phyloP scores from a whole-genome alignment of 92 coral and sea anemone genomes.

The Actinernus sp. region DNA sequence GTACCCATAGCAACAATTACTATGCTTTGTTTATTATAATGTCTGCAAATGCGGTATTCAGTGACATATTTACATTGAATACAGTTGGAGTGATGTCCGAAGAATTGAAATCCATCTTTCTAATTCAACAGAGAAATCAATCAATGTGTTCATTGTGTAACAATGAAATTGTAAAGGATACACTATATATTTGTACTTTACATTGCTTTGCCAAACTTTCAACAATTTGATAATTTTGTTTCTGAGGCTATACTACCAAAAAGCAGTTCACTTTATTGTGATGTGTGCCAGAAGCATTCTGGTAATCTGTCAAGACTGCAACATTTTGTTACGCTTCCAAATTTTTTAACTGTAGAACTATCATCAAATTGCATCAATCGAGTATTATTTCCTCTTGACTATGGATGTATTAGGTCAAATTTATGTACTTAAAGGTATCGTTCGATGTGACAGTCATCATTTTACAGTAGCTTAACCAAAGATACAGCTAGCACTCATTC shows the following conservation, averaged over 20 bases:
- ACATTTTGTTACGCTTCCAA: constrained; percentile 53
- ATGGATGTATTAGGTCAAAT: constrained; percentile 31
- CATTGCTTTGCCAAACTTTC: no score
- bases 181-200: constrained; percentile 59
- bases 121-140: no score
- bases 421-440: constrained; percentile 44
- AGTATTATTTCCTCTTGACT: constrained; percentile 19
- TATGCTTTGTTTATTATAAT: no score
- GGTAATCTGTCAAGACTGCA: constrained; percentile 55
- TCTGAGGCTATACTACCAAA: constrained; percentile 56
- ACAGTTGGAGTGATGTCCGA: no score
- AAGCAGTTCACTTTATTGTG: constrained; percentile 60
- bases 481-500: no score
- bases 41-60: no score
- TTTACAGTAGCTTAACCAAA: no score
- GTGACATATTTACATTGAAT: no score
- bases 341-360: constrained; percentile 38
- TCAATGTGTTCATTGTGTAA: no score
- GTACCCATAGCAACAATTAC: no score
- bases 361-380: constrained; percentile 42
- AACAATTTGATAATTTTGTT: constrained; percentile 62
- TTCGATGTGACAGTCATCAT: no score
- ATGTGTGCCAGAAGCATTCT: constrained; percentile 47
- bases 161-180: constrained; percentile 46
- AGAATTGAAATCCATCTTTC: no score